Conservation (phyloP, 1,140 invertebrate genomes). For the Caenorhabditis latens region DNA sequence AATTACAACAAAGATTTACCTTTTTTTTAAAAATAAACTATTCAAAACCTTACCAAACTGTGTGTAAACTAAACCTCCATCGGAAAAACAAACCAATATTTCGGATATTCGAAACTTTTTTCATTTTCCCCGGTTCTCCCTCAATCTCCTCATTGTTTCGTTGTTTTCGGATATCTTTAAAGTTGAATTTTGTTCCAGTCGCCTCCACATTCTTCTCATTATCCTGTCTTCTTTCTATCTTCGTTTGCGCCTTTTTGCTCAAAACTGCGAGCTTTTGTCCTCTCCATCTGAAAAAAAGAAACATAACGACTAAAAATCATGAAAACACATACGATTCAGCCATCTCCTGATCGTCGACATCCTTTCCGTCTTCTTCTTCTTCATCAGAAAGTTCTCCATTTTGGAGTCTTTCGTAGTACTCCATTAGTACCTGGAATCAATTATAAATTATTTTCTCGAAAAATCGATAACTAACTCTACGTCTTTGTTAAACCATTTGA, state of each 20-base stretch:
- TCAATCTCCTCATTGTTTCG: not conserved
- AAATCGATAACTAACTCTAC: constrained; percentile 8
- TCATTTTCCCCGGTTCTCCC: not conserved
- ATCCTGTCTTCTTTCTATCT: constrained; percentile 25
- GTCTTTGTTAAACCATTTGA: constrained; percentile 13
- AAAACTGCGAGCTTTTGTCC: constrained; percentile 1
- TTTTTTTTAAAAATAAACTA: no score
- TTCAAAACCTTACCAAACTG: no score
- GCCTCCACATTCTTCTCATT: constrained; percentile 13
- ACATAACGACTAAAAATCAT: no score
- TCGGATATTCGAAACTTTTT: no score
- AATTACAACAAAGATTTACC: no score
- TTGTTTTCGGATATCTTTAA: constrained; percentile 27
- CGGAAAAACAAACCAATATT: no score
- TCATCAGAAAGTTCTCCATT: constrained; percentile 37
- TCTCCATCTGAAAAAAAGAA: constrained; percentile 24
- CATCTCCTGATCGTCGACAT: constrained; percentile 49
- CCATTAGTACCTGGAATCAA: constrained; percentile 29
- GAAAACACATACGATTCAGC: constrained; percentile 7
- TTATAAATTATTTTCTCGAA: not conserved
- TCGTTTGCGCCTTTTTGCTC: not conserved
- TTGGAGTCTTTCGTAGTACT: constrained; percentile 20
- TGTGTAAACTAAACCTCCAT: no score
- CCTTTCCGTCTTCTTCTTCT: constrained; percentile 49
- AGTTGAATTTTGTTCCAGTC: not conserved